phyloP scores from a whole-genome alignment of 2,888 invertebrate genomes.

The Meliscaeva auricollis region DNA sequence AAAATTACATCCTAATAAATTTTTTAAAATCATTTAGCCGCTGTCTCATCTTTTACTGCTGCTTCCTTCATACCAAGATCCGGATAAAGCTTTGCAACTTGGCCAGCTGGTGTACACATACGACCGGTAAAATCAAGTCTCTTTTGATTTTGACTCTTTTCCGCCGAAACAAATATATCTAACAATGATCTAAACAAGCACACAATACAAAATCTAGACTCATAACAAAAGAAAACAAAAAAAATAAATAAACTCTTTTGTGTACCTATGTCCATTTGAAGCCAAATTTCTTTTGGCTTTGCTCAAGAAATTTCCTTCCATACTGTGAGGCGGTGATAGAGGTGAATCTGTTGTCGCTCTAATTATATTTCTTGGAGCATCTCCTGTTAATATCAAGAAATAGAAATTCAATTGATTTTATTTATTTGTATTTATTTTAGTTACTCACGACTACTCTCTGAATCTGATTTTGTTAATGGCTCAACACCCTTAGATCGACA shows the following conservation, averaged over 20 bases:
- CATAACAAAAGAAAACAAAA: too few species aligned
- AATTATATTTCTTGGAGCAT: slow-evolving; percentile 84
- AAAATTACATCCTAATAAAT: neutral
- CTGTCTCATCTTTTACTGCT: slow-evolving; percentile 79
- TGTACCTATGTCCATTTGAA: slow-evolving; percentile 80
- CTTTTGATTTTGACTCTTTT: slow-evolving; percentile 84
- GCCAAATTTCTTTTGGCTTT: slow-evolving; percentile 78
- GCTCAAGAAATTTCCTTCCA: slow-evolving; percentile 79
- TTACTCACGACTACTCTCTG: slow-evolving; percentile 83
- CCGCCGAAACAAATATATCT: slow-evolving; percentile 86
- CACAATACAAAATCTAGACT: too few species aligned
- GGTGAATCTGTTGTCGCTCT: slow-evolving; percentile 94
- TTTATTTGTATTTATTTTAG: neutral
- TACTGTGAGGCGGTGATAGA: slow-evolving; percentile 90
- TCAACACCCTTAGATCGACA: slow-evolving; percentile 86
- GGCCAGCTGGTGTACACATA: slow-evolving; percentile 87
- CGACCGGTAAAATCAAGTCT: slow-evolving; percentile 87
- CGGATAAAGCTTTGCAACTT: slow-evolving; percentile 90
- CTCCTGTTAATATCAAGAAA: slow-evolving; percentile 64
- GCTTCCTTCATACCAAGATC: slow-evolving; percentile 85
- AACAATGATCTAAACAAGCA: slow-evolving; percentile 85
- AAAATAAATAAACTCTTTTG: neutral
- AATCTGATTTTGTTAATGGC: slow-evolving; percentile 86
- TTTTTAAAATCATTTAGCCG: slow-evolving; percentile 61
- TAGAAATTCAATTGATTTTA: neutral